phyloP scores from a whole-genome alignment of 2,888 invertebrate genomes.

The Cryptus viduatorius region DNA sequence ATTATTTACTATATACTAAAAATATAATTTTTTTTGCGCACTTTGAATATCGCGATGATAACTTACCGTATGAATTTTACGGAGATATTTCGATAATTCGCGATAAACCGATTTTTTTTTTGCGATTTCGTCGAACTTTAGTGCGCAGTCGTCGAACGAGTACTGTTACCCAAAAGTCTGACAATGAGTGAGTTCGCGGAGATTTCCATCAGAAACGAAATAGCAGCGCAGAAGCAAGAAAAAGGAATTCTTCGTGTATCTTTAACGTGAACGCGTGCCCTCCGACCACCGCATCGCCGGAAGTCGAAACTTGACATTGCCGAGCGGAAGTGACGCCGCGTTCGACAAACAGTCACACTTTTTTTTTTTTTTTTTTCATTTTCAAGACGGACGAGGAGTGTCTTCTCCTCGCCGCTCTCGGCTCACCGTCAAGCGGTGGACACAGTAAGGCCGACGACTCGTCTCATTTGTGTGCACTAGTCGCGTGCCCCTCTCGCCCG shows the following conservation, averaged over 20 bases:
- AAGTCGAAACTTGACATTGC: conserved; percentile 84
- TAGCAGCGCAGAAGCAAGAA: conserved; percentile 67
- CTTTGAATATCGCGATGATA: background rate
- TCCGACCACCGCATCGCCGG: conserved; percentile 74
- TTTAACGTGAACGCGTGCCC: conserved; percentile 65
- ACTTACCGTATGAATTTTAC: background rate
- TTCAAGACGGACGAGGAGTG: conserved; percentile 83
- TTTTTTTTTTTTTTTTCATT: conserved; percentile 75
- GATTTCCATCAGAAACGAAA: conserved; percentile 44
- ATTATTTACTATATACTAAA: background rate
- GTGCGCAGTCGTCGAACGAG: conserved; percentile 25
- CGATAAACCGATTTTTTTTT: background rate
- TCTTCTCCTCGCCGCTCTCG: conserved; percentile 76
- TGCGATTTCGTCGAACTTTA: background rate
- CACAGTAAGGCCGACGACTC: conserved; percentile 68
- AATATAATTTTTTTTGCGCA: background rate
- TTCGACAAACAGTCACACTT: conserved; percentile 80
- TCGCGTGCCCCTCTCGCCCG: conserved; percentile 66
- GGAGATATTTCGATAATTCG: background rate
- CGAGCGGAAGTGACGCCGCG: conserved; percentile 83
- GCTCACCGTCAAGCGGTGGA: conserved; percentile 65
- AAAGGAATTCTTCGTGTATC: conserved; percentile 52
- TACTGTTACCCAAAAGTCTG: conserved; percentile 16
- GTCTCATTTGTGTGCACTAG: conserved; percentile 65
- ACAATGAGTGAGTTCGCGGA: conserved; percentile 10